These are phyloP conservation scores for Diplogasteroides magnus DNA, from an alignment of 1,140 invertebrate species.

Conservation along the genomic window DNA sequence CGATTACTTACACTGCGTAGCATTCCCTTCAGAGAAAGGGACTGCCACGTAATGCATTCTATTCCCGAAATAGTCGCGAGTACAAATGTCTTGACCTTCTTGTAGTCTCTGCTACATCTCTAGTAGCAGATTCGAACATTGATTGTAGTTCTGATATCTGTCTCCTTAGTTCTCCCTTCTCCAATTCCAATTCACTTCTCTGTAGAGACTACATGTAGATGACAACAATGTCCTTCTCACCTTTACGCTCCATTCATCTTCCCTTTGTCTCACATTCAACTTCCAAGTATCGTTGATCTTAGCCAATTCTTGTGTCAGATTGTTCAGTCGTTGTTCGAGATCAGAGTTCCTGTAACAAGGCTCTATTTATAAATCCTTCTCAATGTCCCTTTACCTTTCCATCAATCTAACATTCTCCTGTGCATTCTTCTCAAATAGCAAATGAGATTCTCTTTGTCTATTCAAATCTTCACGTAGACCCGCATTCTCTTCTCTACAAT, in stretches of 20 bases:
- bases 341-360: slow-evolving; percentile 13
- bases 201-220: neutral
- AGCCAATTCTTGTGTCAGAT: slow-evolving; percentile 17
- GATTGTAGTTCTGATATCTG: slow-evolving; percentile 16
- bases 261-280: slow-evolving; percentile 11
- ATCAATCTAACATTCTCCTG: slow-evolving; percentile 15
- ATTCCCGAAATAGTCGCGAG: slow-evolving; percentile 16
- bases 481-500: slow-evolving; percentile 8
- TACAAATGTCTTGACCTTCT: slow-evolving; percentile 25
- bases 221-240: slow-evolving; percentile 2
- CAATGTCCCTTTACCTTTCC: slow-evolving; percentile 9
- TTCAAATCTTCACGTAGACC: slow-evolving; percentile 7
- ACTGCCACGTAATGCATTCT: slow-evolving; percentile 1
- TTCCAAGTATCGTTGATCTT: slow-evolving; percentile 27
- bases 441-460: neutral
- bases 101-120: slow-evolving; percentile 24
- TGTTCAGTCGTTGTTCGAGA: slow-evolving; percentile 16
- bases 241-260: slow-evolving; percentile 16
- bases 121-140: slow-evolving; percentile 25
- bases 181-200: slow-evolving; percentile 14
- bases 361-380: neutral
- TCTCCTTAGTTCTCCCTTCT: slow-evolving; percentile 14
- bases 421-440: neutral
- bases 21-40: neutral
- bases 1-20: slow-evolving; percentile 6